These are phyloP conservation scores for Myopa testacea DNA, from an alignment of 2,888 invertebrate genomes.

Conservation along the genomic window DNA sequence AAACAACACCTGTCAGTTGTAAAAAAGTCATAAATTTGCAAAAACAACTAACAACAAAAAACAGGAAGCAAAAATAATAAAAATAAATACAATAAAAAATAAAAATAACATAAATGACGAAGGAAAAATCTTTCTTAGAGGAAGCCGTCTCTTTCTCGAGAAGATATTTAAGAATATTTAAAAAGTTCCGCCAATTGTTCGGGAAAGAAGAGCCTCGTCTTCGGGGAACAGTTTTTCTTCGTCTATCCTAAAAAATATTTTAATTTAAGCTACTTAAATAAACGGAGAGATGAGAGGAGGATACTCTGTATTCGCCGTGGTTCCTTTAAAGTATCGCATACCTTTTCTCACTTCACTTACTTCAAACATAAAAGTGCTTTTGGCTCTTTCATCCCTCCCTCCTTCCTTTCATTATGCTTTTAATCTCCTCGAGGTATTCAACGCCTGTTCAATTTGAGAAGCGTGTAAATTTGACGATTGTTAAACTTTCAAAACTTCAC, in stretches of 20 bases:
- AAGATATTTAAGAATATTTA: neutral
- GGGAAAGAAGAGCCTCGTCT: neutral
- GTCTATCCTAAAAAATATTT: neutral
- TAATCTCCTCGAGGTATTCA: too few relatives aligned
- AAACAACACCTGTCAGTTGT: slow-evolving; percentile 7
- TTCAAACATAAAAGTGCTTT: too few relatives aligned
- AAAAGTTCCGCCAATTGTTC: neutral
- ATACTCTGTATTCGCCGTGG: too few relatives aligned
- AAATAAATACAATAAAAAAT: neutral
- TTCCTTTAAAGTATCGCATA: too few relatives aligned
- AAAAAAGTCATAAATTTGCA: slow-evolving; percentile 19
- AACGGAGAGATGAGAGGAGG: too few relatives aligned
- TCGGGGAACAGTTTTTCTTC: too few relatives aligned
- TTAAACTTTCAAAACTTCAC: too few relatives aligned
- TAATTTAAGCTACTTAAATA: neutral
- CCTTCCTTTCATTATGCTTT: too few relatives aligned
- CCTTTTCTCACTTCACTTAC: too few relatives aligned
- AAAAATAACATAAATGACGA: neutral
- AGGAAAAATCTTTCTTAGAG: neutral
- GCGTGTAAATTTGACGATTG: too few relatives aligned
- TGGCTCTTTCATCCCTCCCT: too few relatives aligned
- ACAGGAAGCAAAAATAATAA: neutral
- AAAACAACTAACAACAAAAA: neutral
- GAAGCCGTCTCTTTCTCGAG: neutral
- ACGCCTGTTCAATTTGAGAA: too few relatives aligned